Evolutionary conservation across 2,797 vertebrate genomes (phyloP), one percentile per base, ranked within the genome.

Genomic region (Acanthurus lineatus): DNA sequence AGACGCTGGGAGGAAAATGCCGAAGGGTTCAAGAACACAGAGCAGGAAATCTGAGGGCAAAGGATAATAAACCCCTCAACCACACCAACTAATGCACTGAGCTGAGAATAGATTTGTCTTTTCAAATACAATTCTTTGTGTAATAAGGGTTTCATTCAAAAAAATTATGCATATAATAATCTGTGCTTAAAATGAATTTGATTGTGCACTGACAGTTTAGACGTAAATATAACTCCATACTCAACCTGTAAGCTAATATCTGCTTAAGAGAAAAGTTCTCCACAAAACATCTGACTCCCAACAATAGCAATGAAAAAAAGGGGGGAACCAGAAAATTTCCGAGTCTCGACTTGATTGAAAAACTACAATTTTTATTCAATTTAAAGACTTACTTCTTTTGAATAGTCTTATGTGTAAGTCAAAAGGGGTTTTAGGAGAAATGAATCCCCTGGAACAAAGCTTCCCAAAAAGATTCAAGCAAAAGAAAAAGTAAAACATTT

Each of bases 401-500:
- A 54, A 53, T 28, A 28, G 81, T 83, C 22, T 71, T 20, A 0
- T 53, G 15, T 63, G 60, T 62, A 42, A 67, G 78, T 64, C 72
- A 81, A 65, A 59, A 77, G 7, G 60, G 56, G 35, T 16, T 79
- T 76, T 44, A 59, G 59, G 59, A 81, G 12, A 66, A 75, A 65
- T n/a, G 38, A 6, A 8, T 57, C 58, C 48, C 53, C 57, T 64
- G 20, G 57, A 71, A 57, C 16, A 53, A 60, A 69, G 5, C 12
- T 42, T 77, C 53, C 81, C 66, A 48, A 65, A 83, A 73, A 77
- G n/a, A 77, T 76, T 63, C 44, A 69, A 83, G 42, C 59, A 68
- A 78, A 82, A 78, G 35, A 75, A 80, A 84, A 79, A 72, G 11
- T 45, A 57, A 83, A 79, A 77, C 42, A 71, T 81, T 67, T 84